Percentiles rank a stretch among this genome's conserved stretches.
Conservation (phyloP, 2,113 vertebrate species). For the Rhombomys opimus region DNA sequence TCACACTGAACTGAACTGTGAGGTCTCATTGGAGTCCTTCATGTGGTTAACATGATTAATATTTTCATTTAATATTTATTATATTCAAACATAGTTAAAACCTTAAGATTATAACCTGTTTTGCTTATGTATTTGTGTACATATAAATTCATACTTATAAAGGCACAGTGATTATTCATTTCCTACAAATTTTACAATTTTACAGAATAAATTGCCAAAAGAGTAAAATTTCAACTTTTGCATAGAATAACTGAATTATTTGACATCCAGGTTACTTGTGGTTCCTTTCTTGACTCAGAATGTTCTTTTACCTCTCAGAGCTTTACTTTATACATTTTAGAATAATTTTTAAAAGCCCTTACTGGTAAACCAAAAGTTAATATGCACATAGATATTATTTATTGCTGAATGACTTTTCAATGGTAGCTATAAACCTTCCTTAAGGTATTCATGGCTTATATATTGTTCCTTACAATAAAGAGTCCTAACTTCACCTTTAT, state of each 20-base stretch:
- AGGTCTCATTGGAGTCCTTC: not conserved
- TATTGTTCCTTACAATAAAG: not conserved
- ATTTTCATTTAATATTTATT: conserved; percentile 22
- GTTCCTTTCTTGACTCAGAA: conserved; percentile 21
- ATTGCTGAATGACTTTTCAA: conserved; percentile 31
- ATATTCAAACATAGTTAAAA: conserved; percentile 52
- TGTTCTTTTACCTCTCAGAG: conserved; percentile 1
- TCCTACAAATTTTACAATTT: not conserved
- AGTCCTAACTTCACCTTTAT: conserved; percentile 6
- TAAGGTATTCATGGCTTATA: conserved; percentile 21
- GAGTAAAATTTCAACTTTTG: not conserved
- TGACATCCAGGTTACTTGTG: not conserved
- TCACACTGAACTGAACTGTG: not conserved
- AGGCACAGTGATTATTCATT: not conserved
- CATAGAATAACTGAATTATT: not conserved
- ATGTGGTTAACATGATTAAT: not conserved
- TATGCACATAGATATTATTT: not conserved
- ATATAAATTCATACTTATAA: not conserved
- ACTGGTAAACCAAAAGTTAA: conserved; percentile 26
- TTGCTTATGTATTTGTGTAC: conserved; percentile 45
- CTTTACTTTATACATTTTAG: not conserved
- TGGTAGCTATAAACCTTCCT: conserved; percentile 33
- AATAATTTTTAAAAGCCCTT: not conserved
- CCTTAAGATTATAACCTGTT: not conserved
- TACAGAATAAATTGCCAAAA: conserved; percentile 12